Evolutionary conservation across 2,113 vertebrate genomes (phyloP).

Genomic region (Bubo scandiacus): DNA sequence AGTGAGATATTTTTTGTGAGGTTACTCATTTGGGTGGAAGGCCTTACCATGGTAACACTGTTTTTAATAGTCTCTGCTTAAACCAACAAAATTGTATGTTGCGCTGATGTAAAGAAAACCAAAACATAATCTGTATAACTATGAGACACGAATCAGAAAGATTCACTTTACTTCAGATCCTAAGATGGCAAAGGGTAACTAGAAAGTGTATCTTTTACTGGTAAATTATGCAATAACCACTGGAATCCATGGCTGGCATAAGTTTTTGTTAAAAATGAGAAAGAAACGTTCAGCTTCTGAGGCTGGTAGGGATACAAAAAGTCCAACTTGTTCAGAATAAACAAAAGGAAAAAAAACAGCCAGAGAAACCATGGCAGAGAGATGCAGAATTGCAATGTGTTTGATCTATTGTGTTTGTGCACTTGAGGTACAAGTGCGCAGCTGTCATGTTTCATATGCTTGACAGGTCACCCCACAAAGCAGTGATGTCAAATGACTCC

Average conservation of each 20-base stretch:
- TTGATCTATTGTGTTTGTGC: not conserved
- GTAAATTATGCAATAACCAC: not conserved
- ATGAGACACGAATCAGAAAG: not conserved
- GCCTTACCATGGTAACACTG: not conserved
- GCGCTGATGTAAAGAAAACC: not conserved
- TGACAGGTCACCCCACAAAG: not conserved
- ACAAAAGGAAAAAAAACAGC: not conserved
- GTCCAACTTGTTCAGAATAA: not conserved
- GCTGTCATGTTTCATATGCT: not conserved
- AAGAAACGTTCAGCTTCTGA: not conserved
- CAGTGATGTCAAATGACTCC: not conserved
- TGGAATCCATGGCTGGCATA: not conserved
- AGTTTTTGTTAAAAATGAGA: not conserved
- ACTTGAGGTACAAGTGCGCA: not conserved
- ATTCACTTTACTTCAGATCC: not conserved
- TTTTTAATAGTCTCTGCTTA: not conserved
- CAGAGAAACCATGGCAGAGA: not conserved
- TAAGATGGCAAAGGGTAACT: not conserved
- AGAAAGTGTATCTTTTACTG: not conserved
- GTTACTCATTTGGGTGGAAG: slow-evolving; percentile 7
- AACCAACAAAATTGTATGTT: not conserved
- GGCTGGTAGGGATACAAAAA: not conserved
- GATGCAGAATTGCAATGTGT: not conserved
- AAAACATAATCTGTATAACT: not conserved
- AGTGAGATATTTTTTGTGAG: not conserved